A percentile compares a stretch with the other conserved stretches of the same genome.
phyloP scores from a whole-genome alignment of 2,113 vertebrate genomes.

The Pteruthius melanotis region DNA sequence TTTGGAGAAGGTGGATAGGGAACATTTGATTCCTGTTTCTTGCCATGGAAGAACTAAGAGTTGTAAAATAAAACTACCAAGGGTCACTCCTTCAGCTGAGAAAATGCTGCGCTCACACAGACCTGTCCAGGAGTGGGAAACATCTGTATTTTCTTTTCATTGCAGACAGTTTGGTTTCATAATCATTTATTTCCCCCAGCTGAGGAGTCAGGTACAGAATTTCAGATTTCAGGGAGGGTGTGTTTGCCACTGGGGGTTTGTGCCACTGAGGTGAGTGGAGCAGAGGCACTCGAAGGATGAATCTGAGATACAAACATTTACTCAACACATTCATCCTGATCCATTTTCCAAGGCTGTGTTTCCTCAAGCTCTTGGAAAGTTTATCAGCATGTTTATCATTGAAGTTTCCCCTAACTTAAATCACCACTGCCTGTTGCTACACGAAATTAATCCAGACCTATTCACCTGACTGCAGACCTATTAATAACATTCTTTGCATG shows the following conservation, averaged over 20 bases:
- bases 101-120: not conserved
- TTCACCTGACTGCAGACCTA: constrained; percentile 37
- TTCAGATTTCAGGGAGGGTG: not conserved
- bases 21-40: not conserved
- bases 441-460: constrained; percentile 7
- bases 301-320: not conserved
- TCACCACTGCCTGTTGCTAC: not conserved
- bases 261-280: not conserved
- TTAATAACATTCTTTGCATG: constrained; percentile 67
- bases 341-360: not conserved
- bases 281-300: not conserved
- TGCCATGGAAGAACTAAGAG: not conserved
- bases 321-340: not conserved
- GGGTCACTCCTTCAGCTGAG: not conserved
- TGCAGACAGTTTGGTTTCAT: not conserved
- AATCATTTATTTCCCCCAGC: not conserved
- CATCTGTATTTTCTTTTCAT: not conserved
- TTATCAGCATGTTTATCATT: not conserved
- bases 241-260: not conserved
- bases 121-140: not conserved
- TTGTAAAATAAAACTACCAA: not conserved
- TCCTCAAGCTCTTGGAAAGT: not conserved
- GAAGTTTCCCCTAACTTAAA: not conserved
- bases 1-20: not conserved
- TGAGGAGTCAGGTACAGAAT: not conserved